These are phyloP conservation scores for Tricholaema leucomelas DNA, from an alignment of 2,113 vertebrate genomes.

Conservation along the genomic window DNA sequence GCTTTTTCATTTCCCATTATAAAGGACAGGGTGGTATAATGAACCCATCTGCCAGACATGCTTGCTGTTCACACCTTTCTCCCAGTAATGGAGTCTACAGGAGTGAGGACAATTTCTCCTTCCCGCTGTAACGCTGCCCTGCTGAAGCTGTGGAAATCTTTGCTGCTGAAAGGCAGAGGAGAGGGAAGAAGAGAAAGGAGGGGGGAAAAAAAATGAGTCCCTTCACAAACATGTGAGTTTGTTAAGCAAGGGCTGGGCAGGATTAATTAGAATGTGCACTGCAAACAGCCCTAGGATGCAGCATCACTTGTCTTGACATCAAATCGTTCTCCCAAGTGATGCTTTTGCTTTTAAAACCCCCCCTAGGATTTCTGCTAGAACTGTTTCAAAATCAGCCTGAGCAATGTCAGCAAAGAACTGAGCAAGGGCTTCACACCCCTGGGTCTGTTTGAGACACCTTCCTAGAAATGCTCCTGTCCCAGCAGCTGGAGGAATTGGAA, in stretches of 20 bases:
- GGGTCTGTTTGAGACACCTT: too few relatives aligned
- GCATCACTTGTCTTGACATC: not conserved
- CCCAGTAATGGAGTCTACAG: conserved; percentile 60
- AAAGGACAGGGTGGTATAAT: conserved; percentile 61
- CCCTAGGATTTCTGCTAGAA: not conserved
- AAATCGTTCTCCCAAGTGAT: not conserved
- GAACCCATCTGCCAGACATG: conserved; percentile 60
- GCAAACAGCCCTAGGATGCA: not conserved
- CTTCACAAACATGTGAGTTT: not conserved
- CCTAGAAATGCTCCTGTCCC: too few relatives aligned
- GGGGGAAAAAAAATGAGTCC: not conserved
- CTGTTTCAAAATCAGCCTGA: not conserved
- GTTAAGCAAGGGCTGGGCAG: not conserved
- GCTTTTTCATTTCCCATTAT: conserved; percentile 72
- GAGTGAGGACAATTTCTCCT: conserved; percentile 64
- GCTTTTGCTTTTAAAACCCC: not conserved
- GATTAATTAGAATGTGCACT: conserved; percentile 18
- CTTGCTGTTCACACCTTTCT: conserved; percentile 69
- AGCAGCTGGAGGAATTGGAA: too few relatives aligned
- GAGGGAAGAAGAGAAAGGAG: not conserved
- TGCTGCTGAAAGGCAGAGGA: not conserved
- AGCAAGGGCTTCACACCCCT: too few relatives aligned
- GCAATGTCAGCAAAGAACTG: too few relatives aligned
- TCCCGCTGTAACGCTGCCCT: not conserved
- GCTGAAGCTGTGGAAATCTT: conserved; percentile 23